A percentile compares a stretch with the other conserved stretches of the same genome.
Conservation (phyloP, 2,888 invertebrate genomes). For the Schizaphis graminum region DNA sequence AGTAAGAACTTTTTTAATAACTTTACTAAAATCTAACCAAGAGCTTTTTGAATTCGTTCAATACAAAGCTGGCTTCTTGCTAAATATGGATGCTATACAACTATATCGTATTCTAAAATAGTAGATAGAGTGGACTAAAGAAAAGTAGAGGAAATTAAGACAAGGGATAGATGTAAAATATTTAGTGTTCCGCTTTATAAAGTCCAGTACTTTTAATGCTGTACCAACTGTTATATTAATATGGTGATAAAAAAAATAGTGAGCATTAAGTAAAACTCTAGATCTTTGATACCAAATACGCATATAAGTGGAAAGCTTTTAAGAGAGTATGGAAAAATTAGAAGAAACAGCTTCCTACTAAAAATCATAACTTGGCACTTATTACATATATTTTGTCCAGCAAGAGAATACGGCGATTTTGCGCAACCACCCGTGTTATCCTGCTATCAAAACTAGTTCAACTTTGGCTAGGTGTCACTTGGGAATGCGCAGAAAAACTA, state of each 20-base stretch:
- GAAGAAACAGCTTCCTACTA: not conserved
- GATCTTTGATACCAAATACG: not conserved
- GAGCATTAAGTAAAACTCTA: not conserved
- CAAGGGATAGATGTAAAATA: not conserved
- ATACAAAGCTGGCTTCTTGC: not conserved
- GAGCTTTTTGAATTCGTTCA: no score
- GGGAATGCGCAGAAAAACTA: no score
- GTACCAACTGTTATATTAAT: not conserved
- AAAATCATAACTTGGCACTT: not conserved
- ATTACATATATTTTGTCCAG: not conserved
- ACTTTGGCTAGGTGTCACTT: no score
- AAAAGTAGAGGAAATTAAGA: not conserved
- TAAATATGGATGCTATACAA: no score
- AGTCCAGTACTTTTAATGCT: constrained; percentile 14
- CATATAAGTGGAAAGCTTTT: not conserved
- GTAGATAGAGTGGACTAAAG: not conserved
- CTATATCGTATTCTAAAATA: no score
- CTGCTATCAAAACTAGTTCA: no score
- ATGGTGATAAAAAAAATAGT: not conserved
- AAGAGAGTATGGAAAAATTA: not conserved
- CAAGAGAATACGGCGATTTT: no score
- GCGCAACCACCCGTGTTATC: no score
- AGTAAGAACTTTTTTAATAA: no score
- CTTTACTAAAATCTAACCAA: no score
- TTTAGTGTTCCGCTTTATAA: not conserved